Evolutionary conservation across 2,113 vertebrate genomes (phyloP), one percentile per base, ranked within the genome.

Genomic region (Megaceryle torquata): DNA sequence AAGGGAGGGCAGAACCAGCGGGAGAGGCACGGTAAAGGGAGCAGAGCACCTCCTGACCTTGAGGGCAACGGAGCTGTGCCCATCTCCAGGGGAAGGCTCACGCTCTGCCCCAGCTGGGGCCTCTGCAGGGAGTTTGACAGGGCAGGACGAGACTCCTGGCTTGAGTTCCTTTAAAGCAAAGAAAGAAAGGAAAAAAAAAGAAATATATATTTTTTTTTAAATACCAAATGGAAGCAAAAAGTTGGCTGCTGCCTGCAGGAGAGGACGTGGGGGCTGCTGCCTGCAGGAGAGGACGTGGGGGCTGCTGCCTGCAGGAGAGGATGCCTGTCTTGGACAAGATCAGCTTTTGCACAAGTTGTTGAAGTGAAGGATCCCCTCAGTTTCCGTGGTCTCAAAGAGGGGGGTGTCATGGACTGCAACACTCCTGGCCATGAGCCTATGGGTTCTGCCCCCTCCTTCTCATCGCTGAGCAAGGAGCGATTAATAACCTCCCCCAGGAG

Each of bases 71-170:
- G 98, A 33, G 98, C 98, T 0, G 98, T 97, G 92, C 98, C 98
- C 98, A 99, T 98, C 83, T 99, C 98, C 96, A 98, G 91, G 95
- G 98, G 97, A 90, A 98, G 98, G 95, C 87, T 98, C 96, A 98
- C 98, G 33, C 97, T 97, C 90, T 99, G 98, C 85, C 98, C 98
- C 94, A 99, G 97, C 82, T 98, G 98, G 92, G 99, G 98, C 93
- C 99, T 97, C 86, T 98, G 98, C 95, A 98, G 96, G 51, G 98
- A 97, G 64, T 96, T 99, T 74, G 99, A 98, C 76, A 99, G 97
- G 81, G 99, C 97, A 90, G 99, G 98, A 48, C 98, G 98, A 57
- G 98, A 97, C 64, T 99, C 99, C 98, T 99, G 99, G 97, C 96
- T 98, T 3, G 98, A 98, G 94, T 98, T 99, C 98, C 99, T 99